Percentiles rank a stretch among this genome's conserved stretches.
Conservation (phyloP, 1,140 invertebrate genomes). For the Melipona quadrifasciata region DNA sequence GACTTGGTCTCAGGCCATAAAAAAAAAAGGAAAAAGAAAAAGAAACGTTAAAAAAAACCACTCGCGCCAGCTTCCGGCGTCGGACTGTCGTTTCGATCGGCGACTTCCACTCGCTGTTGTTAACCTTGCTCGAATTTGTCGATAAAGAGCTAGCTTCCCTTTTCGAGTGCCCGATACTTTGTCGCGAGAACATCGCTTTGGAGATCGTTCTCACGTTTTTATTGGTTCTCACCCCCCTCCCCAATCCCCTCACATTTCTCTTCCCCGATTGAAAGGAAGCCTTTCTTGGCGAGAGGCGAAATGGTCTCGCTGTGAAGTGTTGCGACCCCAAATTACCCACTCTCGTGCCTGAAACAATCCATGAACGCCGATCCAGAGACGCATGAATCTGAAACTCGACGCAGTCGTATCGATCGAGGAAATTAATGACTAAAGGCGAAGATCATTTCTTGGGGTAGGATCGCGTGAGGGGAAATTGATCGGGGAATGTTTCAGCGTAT, state of each 20-base stretch:
- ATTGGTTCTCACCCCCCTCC: background rate
- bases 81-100: background rate
- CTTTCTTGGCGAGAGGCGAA: background rate
- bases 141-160: conserved; percentile 15
- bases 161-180: background rate
- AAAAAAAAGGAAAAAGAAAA: background rate
- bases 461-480: conserved; percentile 13
- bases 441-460: conserved; percentile 18
- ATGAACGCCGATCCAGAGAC: background rate
- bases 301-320: background rate
- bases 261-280: background rate
- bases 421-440: conserved; percentile 36
- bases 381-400: conserved; percentile 17
- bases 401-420: background rate
- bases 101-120: background rate
- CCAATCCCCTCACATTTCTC: too few species aligned
- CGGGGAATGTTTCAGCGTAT: conserved; percentile 7
- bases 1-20: background rate
- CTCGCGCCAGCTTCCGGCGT: conserved; percentile 3
- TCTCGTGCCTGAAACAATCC: too few species aligned
- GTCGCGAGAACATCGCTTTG: background rate
- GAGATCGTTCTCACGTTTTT: background rate
- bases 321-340: background rate
- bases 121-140: conserved; percentile 5
- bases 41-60: background rate